These are phyloP conservation scores for Tichodroma muraria DNA, from an alignment of 2,113 vertebrate genomes.

Conservation along the genomic window DNA sequence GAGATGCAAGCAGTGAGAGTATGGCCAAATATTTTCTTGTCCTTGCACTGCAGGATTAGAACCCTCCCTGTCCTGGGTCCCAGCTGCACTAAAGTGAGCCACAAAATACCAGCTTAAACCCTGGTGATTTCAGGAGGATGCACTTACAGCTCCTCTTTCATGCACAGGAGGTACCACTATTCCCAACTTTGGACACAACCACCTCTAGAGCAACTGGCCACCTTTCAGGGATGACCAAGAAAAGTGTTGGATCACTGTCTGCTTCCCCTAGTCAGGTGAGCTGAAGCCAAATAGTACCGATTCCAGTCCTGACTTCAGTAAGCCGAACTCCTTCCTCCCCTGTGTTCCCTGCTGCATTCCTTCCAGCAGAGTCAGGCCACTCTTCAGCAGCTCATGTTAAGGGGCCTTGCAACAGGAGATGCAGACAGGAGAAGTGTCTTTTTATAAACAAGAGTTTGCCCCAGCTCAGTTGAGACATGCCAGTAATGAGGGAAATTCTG, in stretches of 20 bases:
- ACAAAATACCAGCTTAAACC: background rate
- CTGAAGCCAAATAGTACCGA: background rate
- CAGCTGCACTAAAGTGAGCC: background rate
- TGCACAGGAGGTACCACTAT: background rate
- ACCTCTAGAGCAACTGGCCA: background rate
- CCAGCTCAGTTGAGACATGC: background rate
- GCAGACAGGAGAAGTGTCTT: background rate
- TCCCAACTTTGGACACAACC: background rate
- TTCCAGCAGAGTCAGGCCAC: background rate
- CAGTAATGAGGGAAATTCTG: background rate
- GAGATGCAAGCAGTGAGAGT: conserved; percentile 17
- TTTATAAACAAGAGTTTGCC: background rate
- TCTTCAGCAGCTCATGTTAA: background rate
- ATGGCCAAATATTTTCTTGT: background rate
- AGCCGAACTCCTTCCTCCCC: background rate
- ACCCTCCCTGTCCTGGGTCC: background rate
- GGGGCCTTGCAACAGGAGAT: background rate
- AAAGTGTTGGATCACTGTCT: background rate
- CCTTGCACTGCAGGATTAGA: background rate
- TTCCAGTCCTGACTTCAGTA: too few species aligned
- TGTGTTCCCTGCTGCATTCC: background rate
- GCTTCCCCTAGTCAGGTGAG: background rate
- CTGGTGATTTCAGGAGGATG: background rate
- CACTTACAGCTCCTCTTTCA: background rate
- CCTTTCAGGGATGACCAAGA: background rate